Conservation (phyloP, 2,797 vertebrate species). For the Platyrinchus mystaceus region DNA sequence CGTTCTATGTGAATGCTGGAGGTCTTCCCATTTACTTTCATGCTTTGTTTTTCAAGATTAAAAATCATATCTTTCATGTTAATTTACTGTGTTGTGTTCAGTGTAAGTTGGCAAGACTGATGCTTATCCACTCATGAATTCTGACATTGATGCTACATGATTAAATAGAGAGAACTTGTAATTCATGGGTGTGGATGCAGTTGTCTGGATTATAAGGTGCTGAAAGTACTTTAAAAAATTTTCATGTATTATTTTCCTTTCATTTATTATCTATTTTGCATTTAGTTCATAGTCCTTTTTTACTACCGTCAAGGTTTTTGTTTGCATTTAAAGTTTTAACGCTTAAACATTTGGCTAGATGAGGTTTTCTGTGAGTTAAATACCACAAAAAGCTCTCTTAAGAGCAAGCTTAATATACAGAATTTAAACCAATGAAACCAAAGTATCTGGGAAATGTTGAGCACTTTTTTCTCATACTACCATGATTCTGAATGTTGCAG, state of each 20-base stretch:
- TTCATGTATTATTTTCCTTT: not conserved
- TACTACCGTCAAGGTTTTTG: not conserved
- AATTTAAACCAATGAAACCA: not conserved
- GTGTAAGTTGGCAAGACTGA: not conserved
- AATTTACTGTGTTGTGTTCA: not conserved
- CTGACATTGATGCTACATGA: not conserved
- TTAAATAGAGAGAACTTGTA: not conserved
- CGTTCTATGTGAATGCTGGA: rapidly evolving
- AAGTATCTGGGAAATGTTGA: not conserved
- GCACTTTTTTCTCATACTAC: not conserved
- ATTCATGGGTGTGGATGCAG: not conserved
- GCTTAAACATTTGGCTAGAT: not conserved
- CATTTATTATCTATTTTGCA: not conserved
- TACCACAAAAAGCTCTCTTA: not conserved
- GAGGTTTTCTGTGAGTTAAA: not conserved
- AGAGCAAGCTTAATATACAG: not conserved
- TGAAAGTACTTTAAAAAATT: not conserved
- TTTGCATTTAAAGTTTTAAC: not conserved
- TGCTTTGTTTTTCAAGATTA: not conserved
- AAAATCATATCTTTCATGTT: not conserved
- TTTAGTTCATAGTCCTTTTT: not conserved
- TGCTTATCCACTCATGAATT: not conserved
- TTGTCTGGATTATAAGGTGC: not conserved
- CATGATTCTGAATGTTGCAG: not conserved
- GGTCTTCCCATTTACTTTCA: not conserved